Evolutionary conservation across 2,888 invertebrate genomes (phyloP).

Genomic region (Cataglyphis cursor): DNA sequence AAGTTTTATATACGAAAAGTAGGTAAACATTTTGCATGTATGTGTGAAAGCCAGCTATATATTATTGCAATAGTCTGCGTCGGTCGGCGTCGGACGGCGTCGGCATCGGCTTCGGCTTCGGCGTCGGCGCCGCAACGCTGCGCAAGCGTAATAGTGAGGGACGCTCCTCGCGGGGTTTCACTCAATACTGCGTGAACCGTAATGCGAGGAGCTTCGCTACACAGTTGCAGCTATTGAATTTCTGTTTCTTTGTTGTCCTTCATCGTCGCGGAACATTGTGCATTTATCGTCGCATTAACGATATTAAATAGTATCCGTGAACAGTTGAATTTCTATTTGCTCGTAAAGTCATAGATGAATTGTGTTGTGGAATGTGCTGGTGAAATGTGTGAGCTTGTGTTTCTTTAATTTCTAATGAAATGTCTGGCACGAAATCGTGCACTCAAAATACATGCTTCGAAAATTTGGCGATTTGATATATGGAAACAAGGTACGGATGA

Average conservation of each 20-base stretch:
- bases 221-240: neutral
- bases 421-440: neutral
- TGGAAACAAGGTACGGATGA: neutral
- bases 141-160: slow-evolving; percentile 16
- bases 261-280: neutral
- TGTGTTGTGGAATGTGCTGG: neutral
- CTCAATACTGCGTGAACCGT: slow-evolving; percentile 25
- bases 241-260: neutral
- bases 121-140: neutral
- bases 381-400: neutral
- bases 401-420: neutral
- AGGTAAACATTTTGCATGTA: neutral
- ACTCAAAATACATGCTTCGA: neutral
- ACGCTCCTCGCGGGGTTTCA: neutral
- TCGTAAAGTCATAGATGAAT: neutral
- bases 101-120: neutral
- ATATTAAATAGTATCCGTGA: neutral
- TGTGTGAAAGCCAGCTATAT: neutral
- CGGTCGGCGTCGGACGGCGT: neutral
- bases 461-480: neutral
- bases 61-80: neutral
- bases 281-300: neutral
- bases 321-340: neutral
- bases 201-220: neutral
- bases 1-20: neutral